Base-by-base conservation (phyloP, 2,797 vertebrate genomes). In the Peromyscus aztecus region DNA sequence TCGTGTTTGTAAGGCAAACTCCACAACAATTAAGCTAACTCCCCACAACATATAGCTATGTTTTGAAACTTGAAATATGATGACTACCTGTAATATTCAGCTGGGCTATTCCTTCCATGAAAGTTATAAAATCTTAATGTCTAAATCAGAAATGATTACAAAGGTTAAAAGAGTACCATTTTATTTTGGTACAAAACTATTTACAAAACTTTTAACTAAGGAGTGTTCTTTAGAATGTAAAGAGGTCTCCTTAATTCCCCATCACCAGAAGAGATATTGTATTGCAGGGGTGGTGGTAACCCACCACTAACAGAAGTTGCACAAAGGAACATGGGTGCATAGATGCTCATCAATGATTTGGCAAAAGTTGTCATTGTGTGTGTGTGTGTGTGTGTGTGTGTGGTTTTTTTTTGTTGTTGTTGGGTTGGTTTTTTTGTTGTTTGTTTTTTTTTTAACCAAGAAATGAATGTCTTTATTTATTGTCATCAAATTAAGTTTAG, bases 201-300 rank as follows among this genome's bases (percentile, higher is more conserved):
- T 67, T 37, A 91, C 40, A 29, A 78, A 94, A 81, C 71, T 17
- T 89, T 52, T 52, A 93, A 75, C n/a, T 95, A 81, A 92, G 43
- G 24, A 83, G 59, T 31, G 16, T 65, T 59, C 31, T 31, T 80
- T 89, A 86, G 61, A n/a, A 78, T 59, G 73, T 67, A 85, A 92
- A 88, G 24, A 89, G 34, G 17, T 49, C 11, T 90, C 5, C 23
- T 11, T 46, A 92, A 46, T 19, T 83, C 17, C 31, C 9, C 65
- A 85, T 59, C 31, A 40, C 17, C 27, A 75, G 37, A 65, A 77
- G 31, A 76, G 13, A 59, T 11, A 16, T 16, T 4, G 7, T 78
- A 49, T 59, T 27, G 52, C 11, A 37, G 9, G 12, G 17, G 11
- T 73, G 43, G 27, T 21, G 49, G 34, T 71, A 91, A 82, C 11